Evolutionary conservation across 2,888 invertebrate genomes (phyloP), one percentile per base, ranked within the genome.

Genomic region (Leucoma salicis): DNA sequence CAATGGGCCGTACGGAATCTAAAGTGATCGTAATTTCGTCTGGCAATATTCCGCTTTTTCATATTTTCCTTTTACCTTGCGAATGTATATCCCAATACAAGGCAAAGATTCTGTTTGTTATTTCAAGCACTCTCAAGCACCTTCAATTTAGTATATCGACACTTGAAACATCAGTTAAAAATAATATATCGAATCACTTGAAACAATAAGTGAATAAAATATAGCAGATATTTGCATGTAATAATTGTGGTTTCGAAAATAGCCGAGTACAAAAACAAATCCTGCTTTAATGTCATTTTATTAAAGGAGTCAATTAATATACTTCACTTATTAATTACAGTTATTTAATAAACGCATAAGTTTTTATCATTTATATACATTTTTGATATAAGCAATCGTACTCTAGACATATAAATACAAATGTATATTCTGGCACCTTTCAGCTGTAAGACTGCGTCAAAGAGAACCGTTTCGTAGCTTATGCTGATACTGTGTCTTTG

Each of bases 21-120:
- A 85, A 87, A 86, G 78, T 79, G 84, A 85, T 84, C 82, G 86
- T 86, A 87, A 88, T 88, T 85, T 85, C 75, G 85, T 79, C 82
- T 79, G 81, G 83, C 82, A 82, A 88, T 86, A 85, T 86, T 85
- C 81, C 67, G 80, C 78, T 80, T 84, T 87, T 84, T 82, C 86
- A 88, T 87, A 86, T 86, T 87, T 86, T 82, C 80, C 74, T 79
- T 78, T 82, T 81, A 74, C 82, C 74, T 77, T 66, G 74, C 74
- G 76, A 85, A 82, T 82, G 80, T 84, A 77, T 80, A 79, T 77
- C 78, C 76, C 80, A 78, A 83, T 81, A 84, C 82, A 81, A 75
- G 74, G 70, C 78, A 77, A 74, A 80, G 85, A 86, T 86, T 87
- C 78, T 74, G 80, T 86, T 83, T 87, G 85, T 85, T 86, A 84